Base-by-base conservation (phyloP, 2,888 invertebrate species). In the Brachyptera putata region DNA sequence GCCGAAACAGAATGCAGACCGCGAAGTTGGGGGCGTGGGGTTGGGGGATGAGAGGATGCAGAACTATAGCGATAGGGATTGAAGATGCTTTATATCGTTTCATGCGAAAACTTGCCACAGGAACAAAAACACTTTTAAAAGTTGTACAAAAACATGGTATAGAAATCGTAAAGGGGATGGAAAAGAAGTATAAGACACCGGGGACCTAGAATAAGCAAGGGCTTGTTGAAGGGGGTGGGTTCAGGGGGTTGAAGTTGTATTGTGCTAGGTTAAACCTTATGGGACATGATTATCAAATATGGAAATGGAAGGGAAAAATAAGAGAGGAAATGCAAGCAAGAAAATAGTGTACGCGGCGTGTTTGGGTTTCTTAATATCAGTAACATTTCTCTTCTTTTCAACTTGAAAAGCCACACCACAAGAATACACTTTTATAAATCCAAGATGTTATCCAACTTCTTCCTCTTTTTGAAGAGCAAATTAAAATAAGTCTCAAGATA, bases 121-220 rank as follows among this genome's bases (percentile, higher is more conserved):
- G 53, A 53, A 53, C 53, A 53, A 53, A 53, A 53, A 53, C 53
- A 53, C 53, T 53, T 53, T 53, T 53, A 34, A 53, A 53, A 53
- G 53, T 53, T 53, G 34, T 34, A 53, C 34, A 34, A 34, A 34
- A 53, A 53, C 36, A 53, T 18, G 22, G 2, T 11, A 21, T 16
- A 21, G 18, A 39, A 14, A 39, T 39, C 9, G 36, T 16, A 36
- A 34, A 36, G 53, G 53, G 53, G 53, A 53, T 13, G 34, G 43
- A 53, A 53, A 34, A 14, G 26, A 50, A 53, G 36, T 36, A 21
- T 22, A 24, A n/a, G 46, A 22, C 22, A 46, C 46, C 21, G n/a
- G 46, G 46, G 46, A 22, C 46, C 11, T 46, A 24, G 46, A 24
- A 46, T 21, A 46, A 46, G 53, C 53, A 53, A 53, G 53, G 36